Evolutionary conservation across 2,113 vertebrate species (phyloP).

Genomic region (Charina bottae): DNA sequence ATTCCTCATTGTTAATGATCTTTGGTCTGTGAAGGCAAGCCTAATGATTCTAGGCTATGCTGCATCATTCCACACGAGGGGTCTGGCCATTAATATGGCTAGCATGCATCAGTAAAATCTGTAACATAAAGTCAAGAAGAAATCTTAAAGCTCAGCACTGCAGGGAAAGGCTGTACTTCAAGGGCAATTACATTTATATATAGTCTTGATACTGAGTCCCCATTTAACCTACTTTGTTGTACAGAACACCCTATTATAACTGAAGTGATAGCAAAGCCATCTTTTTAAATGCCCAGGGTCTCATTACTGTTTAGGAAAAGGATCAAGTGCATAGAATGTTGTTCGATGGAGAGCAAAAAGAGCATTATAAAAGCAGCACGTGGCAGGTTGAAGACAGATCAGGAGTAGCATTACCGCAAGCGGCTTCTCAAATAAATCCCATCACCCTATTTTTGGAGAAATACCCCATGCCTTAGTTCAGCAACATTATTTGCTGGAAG

Average conservation of each 20-base stretch:
- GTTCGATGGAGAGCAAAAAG: background rate
- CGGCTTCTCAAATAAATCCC: background rate
- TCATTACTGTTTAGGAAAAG: slow-evolving; percentile 23
- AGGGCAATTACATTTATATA: slow-evolving; percentile 46
- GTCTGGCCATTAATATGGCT: slow-evolving; percentile 62
- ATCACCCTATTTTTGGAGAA: no score
- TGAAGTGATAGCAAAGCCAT: slow-evolving; percentile 47
- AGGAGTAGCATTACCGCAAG: slow-evolving; percentile 3
- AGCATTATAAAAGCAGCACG: slow-evolving; percentile 18
- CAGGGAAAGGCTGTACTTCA: slow-evolving; percentile 50
- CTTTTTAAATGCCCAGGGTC: slow-evolving; percentile 1
- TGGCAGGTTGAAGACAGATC: background rate
- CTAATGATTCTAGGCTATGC: slow-evolving; percentile 61
- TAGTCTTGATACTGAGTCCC: slow-evolving; percentile 33
- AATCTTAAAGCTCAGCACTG: slow-evolving; percentile 39
- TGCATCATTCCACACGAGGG: slow-evolving; percentile 55
- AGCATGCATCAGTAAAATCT: slow-evolving; percentile 58
- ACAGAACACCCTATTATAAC: slow-evolving; percentile 2
- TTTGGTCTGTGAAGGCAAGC: slow-evolving; percentile 60
- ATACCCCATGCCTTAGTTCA: background rate
- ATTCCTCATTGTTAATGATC: slow-evolving; percentile 56
- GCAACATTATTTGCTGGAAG: background rate
- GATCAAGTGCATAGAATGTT: background rate
- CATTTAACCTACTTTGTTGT: background rate
- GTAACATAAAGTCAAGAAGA: slow-evolving; percentile 46